phyloP scores from a whole-genome alignment of 2,113 vertebrate genomes.

The Empidonax alnorum region DNA sequence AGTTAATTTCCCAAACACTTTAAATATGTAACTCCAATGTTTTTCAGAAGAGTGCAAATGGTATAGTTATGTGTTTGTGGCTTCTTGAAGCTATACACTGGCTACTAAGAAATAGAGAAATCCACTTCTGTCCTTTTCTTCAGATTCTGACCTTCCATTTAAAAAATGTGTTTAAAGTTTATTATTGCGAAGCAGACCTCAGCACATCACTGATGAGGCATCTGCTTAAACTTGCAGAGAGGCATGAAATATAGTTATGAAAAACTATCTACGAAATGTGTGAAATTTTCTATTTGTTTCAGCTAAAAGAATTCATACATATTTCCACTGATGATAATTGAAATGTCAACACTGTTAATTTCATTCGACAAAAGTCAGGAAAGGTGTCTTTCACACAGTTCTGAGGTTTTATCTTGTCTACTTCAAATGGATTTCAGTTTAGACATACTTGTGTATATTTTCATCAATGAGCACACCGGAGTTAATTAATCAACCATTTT shows the following conservation, averaged over 20 bases:
- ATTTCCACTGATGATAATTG: not conserved
- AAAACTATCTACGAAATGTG: not conserved
- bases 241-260: not conserved
- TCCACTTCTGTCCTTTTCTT: not conserved
- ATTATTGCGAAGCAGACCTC: not conserved
- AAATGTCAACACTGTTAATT: constrained; percentile 6
- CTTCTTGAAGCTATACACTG: not conserved
- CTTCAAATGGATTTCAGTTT: not conserved
- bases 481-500: not conserved
- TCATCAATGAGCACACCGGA: fast-evolving
- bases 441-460: not conserved
- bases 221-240: not conserved
- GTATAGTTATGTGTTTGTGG: not conserved
- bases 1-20: not conserved
- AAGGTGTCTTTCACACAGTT: not conserved
- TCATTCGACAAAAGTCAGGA: not conserved
- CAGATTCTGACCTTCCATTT: not conserved
- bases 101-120: not conserved
- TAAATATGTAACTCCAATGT: not conserved
- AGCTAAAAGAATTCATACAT: not conserved
- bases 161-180: not conserved
- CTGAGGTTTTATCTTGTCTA: not conserved
- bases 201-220: not conserved
- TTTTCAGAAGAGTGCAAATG: not conserved
- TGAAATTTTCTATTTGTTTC: constrained; percentile 10